Evolutionary conservation across 37 sponge, comb jelly and placozoan species (phyloP).

Genomic region (Beroe ovata): DNA sequence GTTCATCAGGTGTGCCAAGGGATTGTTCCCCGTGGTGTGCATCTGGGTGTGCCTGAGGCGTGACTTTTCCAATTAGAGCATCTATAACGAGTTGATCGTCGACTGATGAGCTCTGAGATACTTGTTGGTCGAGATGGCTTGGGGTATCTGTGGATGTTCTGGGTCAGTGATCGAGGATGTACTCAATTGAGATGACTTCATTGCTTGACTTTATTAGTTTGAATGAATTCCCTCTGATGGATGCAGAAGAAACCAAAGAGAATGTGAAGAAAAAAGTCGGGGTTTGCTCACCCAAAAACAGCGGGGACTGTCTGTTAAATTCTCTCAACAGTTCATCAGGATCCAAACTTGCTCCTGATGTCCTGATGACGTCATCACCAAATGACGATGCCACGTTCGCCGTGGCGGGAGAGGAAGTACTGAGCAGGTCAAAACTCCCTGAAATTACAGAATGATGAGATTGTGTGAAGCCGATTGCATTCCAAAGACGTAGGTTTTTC

Average conservation of each 20-base stretch:
- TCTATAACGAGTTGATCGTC: conserved; percentile 41
- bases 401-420: not conserved
- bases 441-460: not conserved
- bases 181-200: too few relatives aligned
- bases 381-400: conserved; percentile 39
- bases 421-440: not conserved
- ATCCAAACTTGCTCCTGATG: conserved; percentile 1
- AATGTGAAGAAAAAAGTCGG: too few relatives aligned
- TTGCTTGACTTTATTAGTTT: too few relatives aligned
- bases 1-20: not conserved
- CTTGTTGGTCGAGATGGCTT: not conserved
- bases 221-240: too few relatives aligned
- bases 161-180: too few relatives aligned
- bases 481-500: too few relatives aligned
- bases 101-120: not conserved
- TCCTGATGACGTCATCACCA: conserved; percentile 7
- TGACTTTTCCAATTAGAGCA: not conserved
- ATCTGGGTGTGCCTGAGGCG: not conserved
- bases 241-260: too few relatives aligned
- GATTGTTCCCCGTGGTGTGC: not conserved
- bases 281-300: not conserved
- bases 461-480: too few relatives aligned
- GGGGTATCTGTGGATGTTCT: too few relatives aligned
- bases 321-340: conserved; percentile 41
- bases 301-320: conserved; percentile 10